Conservation (phyloP, 2,797 vertebrate species). For the Chelmon rostratus region DNA sequence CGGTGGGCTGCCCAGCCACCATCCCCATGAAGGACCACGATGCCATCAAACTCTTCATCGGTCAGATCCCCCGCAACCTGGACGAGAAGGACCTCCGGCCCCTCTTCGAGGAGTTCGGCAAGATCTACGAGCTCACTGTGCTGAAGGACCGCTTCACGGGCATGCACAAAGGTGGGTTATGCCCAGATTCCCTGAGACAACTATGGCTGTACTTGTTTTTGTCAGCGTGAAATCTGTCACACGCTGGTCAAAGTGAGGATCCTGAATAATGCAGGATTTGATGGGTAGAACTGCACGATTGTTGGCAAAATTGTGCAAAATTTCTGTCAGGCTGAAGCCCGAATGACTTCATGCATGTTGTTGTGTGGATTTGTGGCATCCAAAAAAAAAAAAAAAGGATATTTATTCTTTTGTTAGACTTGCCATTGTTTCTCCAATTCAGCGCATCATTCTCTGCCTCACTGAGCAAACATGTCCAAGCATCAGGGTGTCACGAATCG, state of each 20-base stretch:
- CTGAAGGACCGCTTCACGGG: constrained; percentile 99
- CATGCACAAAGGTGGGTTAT: constrained; percentile 97
- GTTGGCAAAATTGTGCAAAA: constrained; percentile 26
- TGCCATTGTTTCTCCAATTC: constrained; percentile 19
- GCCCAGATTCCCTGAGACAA: constrained; percentile 26
- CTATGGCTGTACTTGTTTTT: constrained; percentile 49
- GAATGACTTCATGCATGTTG: constrained; percentile 46
- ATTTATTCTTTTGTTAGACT: constrained; percentile 26
- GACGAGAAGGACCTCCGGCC: constrained; percentile 99
- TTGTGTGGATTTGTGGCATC: constrained; percentile 29
- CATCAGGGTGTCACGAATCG: constrained; percentile 68
- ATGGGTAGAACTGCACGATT: constrained; percentile 16
- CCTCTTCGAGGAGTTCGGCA: constrained; percentile 99
- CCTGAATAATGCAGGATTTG: constrained; percentile 39
- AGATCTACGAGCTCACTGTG: constrained; percentile 99
- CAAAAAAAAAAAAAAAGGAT: not conserved
- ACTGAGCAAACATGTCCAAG: constrained; percentile 51
- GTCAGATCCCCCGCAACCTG: constrained; percentile 99
- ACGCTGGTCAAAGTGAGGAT: constrained; percentile 16
- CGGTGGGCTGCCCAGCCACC: constrained; percentile 94
- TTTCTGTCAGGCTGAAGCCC: constrained; percentile 23
- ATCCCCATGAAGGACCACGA: constrained; percentile 99
- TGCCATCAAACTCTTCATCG: constrained; percentile 99
- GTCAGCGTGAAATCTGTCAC: constrained; percentile 46
- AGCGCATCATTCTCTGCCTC: constrained; percentile 35